phyloP scores from a whole-genome alignment of 1,140 invertebrate species.

The Tetragnatha versicolor region DNA sequence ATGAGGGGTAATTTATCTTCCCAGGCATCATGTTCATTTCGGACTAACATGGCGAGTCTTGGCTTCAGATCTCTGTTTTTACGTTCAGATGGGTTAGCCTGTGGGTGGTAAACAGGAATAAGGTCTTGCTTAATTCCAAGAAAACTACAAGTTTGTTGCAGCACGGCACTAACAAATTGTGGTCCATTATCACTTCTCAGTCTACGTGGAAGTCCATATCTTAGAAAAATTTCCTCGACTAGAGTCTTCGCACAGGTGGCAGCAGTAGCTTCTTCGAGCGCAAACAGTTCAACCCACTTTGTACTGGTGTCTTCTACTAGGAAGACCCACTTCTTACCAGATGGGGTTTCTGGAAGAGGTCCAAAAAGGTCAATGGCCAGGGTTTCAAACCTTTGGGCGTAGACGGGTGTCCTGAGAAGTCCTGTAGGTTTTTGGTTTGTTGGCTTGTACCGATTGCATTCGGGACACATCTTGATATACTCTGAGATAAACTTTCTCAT shows the following conservation, averaged over 20 bases:
- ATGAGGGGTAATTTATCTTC: neutral
- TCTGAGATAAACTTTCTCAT: constrained; percentile 19
- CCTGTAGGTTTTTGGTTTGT: constrained; percentile 15
- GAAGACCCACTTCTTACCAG: neutral
- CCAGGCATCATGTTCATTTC: neutral
- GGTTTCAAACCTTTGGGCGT: neutral
- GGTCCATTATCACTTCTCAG: constrained; percentile 32
- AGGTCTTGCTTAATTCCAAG: constrained; percentile 19
- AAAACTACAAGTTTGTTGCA: neutral
- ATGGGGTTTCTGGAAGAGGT: constrained; percentile 14
- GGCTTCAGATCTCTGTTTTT: constrained; percentile 18
- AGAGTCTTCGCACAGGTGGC: neutral
- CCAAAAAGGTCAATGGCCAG: constrained; percentile 26
- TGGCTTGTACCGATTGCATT: constrained; percentile 3
- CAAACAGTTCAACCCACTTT: constrained; percentile 37
- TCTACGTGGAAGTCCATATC: constrained; percentile 18
- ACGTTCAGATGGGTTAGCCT: neutral
- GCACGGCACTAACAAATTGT: constrained; percentile 18
- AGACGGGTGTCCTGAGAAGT: neutral
- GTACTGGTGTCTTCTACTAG: constrained; percentile 19
- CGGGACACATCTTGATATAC: constrained; percentile 32
- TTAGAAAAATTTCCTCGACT: constrained; percentile 22
- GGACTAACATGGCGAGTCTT: neutral
- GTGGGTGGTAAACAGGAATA: constrained; percentile 8
- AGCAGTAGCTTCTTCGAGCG: neutral